Conservation (phyloP, 2,113 vertebrate genomes). For the Pao palembangensis region DNA sequence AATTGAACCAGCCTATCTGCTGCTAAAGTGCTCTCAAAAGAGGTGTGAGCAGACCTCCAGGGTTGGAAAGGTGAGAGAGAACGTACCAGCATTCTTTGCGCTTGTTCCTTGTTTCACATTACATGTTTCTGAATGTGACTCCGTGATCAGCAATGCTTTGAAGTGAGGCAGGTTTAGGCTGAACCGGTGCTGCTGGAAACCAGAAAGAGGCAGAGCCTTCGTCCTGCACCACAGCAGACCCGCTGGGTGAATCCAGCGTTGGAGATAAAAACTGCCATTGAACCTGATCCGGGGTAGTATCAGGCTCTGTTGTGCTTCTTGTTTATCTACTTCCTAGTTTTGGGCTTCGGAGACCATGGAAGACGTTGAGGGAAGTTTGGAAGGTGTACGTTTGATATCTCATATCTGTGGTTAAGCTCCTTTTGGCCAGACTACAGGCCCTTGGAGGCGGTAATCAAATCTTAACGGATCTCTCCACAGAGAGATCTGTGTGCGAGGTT, state of each 20-base stretch:
- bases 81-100: slow-evolving; percentile 45
- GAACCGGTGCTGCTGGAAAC: slow-evolving; percentile 34
- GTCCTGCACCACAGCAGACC: slow-evolving; percentile 44
- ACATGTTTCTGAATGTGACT: slow-evolving; percentile 52
- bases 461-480: slow-evolving; percentile 53
- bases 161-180: slow-evolving; percentile 48
- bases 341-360: slow-evolving; percentile 27
- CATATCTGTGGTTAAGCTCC: slow-evolving; percentile 47
- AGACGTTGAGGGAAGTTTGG: slow-evolving; percentile 31
- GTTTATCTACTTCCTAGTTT: slow-evolving; percentile 19
- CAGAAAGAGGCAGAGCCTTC: slow-evolving; percentile 1
- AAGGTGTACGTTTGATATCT: slow-evolving; percentile 28
- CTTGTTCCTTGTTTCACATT: slow-evolving; percentile 53
- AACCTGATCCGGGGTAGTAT: slow-evolving; percentile 29
- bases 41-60: slow-evolving; percentile 34
- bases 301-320: slow-evolving; percentile 15
- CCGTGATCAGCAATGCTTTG: slow-evolving; percentile 62
- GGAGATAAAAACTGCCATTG: slow-evolving; percentile 39
- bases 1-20: slow-evolving; percentile 10
- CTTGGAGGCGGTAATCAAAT: slow-evolving; percentile 48
- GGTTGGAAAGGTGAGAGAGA: slow-evolving; percentile 56
- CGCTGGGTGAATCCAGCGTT: slow-evolving; percentile 31
- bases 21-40: slow-evolving; percentile 9
- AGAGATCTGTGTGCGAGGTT: slow-evolving; percentile 49
- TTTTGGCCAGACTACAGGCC: slow-evolving; percentile 25